Evolutionary conservation across 1,140 invertebrate genomes (phyloP), one percentile per base, ranked within the genome.

Genomic region (Listronotus bonariensis): DNA sequence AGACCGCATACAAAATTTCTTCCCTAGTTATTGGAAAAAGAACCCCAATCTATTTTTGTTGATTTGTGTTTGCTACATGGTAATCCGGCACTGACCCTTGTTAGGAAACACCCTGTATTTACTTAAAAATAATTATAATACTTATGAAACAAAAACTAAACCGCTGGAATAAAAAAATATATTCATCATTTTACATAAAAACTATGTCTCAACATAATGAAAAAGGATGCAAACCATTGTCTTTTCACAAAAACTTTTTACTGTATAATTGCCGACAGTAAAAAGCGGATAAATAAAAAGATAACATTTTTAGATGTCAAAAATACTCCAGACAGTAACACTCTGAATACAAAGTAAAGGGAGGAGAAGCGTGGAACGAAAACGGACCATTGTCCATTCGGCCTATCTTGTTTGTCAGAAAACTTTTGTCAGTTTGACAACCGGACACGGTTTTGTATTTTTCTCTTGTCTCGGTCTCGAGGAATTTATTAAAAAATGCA

Each of bases 401-500:
- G 67, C 64, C 65, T 67, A 72, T 74, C 73, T 74, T 74, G 68
- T 72, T 74, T 72, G 71, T 72, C 68, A 68, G 71, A 62, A 74
- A 74, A 72, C 67, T 73, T 72, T 74, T 74, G 73, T 70, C 73
- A 74, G 71, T 68, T 74, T 74, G 73, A 74, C 73, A 69, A 66
- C 69, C 59, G 59, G 65, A 65, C 66, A 71, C 69, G 71, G 71
- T 73, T 73, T 73, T 65, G 61, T 68, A 69, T 71, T 68, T 74
- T 72, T 69, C 62, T 51, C 15, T 46, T 61, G 54, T 52, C 48
- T 26, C 36, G 42, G 49, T 56, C 49, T 65, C 43, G 51, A 56
- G 62, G 62, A 68, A 65, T 65, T 67, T 64, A 62, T 54, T 54
- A 62, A 72, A 69, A 72, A 72, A 69, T 65, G 60, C 60, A 61